Conservation (phyloP, 2,888 invertebrate species). For the Thereva nobilitata region DNA sequence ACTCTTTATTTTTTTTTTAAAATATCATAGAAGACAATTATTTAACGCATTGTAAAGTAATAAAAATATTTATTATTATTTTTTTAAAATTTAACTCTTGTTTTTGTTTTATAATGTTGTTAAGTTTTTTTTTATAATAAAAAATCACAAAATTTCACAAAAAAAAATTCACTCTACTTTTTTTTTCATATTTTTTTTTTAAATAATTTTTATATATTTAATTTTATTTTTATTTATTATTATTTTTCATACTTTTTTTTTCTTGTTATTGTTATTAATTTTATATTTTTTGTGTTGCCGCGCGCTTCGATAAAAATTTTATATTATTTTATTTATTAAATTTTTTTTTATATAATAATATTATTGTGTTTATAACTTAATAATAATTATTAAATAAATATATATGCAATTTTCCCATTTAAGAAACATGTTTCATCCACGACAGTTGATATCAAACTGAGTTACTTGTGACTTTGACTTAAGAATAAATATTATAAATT, state of each 20-base stretch:
- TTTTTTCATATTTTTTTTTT: slow-evolving; percentile 10
- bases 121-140: slow-evolving; percentile 1
- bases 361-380: too few relatives aligned
- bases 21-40: too few relatives aligned
- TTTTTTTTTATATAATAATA: too few relatives aligned
- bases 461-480: slow-evolving; percentile 37
- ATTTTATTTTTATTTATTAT: too few relatives aligned
- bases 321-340: too few relatives aligned
- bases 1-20: too few relatives aligned
- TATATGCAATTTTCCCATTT: not conserved
- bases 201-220: not conserved
- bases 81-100: not conserved
- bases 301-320: too few relatives aligned
- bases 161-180: slow-evolving; percentile 4
- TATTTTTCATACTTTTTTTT: too few relatives aligned
- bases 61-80: too few relatives aligned
- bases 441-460: slow-evolving; percentile 41
- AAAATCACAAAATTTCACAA: slow-evolving; percentile 2
- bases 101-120: slow-evolving; percentile 4
- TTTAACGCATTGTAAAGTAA: too few relatives aligned
- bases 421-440: slow-evolving; percentile 38
- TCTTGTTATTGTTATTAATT: too few relatives aligned
- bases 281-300: too few relatives aligned
- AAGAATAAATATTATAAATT: slow-evolving; percentile 33
- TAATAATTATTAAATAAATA: not conserved